These are phyloP conservation scores for Oryzias sinensis DNA, from an alignment of 2,797 vertebrate genomes.

Conservation along the genomic window DNA sequence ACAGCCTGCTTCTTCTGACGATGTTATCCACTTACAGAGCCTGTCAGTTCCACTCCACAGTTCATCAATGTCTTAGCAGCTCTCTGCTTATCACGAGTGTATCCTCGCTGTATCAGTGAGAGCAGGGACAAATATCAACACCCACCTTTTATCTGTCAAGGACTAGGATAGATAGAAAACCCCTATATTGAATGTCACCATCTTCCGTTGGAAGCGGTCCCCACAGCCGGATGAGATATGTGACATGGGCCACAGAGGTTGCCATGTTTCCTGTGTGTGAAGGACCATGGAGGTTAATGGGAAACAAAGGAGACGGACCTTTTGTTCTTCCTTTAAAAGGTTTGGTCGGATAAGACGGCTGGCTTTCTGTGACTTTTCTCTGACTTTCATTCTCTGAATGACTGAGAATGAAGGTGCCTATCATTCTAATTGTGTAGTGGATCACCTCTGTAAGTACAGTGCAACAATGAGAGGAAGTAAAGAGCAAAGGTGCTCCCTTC, in stretches of 20 bases:
- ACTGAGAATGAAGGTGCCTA: constrained; percentile 45
- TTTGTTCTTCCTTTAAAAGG: constrained; percentile 72
- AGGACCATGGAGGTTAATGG: constrained; percentile 74
- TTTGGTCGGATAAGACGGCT: constrained; percentile 63
- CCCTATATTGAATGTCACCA: constrained; percentile 53
- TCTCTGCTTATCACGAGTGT: constrained; percentile 49
- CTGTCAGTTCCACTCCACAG: constrained; percentile 61
- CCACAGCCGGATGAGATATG: constrained; percentile 71
- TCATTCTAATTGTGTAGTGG: constrained; percentile 54
- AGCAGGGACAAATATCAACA: constrained; percentile 64
- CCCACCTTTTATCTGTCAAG: constrained; percentile 69
- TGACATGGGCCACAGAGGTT: constrained; percentile 70
- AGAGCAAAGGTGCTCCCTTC: constrained; percentile 26
- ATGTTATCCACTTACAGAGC: constrained; percentile 53
- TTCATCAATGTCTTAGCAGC: constrained; percentile 52
- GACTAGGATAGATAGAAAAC: constrained; percentile 52
- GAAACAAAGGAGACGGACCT: constrained; percentile 72
- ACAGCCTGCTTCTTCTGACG: constrained; percentile 35
- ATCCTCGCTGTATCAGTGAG: constrained; percentile 45
- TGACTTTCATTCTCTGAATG: constrained; percentile 69
- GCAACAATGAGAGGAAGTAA: constrained; percentile 32
- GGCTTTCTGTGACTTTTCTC: constrained; percentile 62
- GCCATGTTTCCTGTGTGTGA: constrained; percentile 67
- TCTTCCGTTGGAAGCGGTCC: constrained; percentile 56
- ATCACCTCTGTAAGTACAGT: constrained; percentile 34